A percentile compares a stretch with the other conserved stretches of the same genome.
These are phyloP conservation scores for Apodemia mormo DNA, from an alignment of 2,888 invertebrate genomes.

Conservation along the genomic window DNA sequence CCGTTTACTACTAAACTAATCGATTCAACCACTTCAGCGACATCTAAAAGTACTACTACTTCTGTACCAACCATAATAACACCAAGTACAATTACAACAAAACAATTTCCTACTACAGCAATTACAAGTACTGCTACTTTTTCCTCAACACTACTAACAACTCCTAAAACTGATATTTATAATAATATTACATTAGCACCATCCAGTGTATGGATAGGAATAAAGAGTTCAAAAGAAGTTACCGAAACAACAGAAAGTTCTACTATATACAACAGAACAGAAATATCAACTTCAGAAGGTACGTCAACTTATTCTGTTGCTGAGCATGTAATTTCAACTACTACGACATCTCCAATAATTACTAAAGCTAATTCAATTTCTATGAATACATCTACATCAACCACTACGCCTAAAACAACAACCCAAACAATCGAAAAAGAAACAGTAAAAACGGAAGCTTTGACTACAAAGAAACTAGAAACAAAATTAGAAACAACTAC, in stretches of 20 bases:
- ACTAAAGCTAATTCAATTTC: too few relatives aligned
- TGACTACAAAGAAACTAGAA: slow-evolving; percentile 54
- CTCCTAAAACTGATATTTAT: slow-evolving; percentile 33
- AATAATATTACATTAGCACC: slow-evolving; percentile 28
- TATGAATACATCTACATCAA: slow-evolving; percentile 30
- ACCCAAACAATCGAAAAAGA: slow-evolving; percentile 36
- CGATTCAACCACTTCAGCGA: slow-evolving; percentile 41
- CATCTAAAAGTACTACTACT: slow-evolving; percentile 31
- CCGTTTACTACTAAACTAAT: slow-evolving; percentile 46
- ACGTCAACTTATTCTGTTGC: slow-evolving; percentile 36
- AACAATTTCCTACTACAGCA: neutral
- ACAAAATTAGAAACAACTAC: slow-evolving; percentile 54
- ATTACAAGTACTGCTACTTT: neutral
- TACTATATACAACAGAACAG: slow-evolving; percentile 47
- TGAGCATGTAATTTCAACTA: slow-evolving; percentile 35
- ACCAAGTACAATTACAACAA: slow-evolving; percentile 21
- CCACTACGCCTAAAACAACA: slow-evolving; percentile 21
- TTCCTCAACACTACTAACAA: slow-evolving; percentile 32
- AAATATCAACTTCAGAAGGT: slow-evolving; percentile 40
- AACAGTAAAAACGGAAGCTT: slow-evolving; percentile 39
- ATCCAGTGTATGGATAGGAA: slow-evolving; percentile 26
- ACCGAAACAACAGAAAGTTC: slow-evolving; percentile 36
- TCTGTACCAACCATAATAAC: slow-evolving; percentile 30
- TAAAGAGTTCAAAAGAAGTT: slow-evolving; percentile 22
- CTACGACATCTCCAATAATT: slow-evolving; percentile 6